phyloP scores from a whole-genome alignment of 2,113 vertebrate species.

The Okapia johnstoni region DNA sequence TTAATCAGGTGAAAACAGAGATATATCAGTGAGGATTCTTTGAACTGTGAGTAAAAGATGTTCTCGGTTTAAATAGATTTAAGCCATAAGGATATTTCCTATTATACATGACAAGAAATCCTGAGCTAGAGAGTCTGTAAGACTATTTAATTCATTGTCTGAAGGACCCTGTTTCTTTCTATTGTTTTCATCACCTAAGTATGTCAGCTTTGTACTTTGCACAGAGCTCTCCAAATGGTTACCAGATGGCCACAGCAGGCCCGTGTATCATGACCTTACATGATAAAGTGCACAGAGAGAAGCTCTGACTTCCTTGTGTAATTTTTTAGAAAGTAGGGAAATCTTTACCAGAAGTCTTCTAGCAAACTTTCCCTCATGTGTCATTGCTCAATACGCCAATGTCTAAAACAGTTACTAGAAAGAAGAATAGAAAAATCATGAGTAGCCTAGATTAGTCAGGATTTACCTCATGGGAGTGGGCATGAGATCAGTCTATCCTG shows the following conservation, averaged over 20 bases:
- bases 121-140: neutral
- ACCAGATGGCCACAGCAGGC: neutral
- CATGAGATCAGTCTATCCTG: neutral
- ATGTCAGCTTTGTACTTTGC: neutral
- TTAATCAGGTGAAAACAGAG: neutral
- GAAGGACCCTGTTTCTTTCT: neutral
- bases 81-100: neutral
- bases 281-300: neutral
- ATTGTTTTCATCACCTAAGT: neutral
- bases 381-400: neutral
- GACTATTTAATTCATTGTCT: neutral
- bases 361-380: neutral
- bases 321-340: neutral
- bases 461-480: neutral
- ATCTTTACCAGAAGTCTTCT: neutral
- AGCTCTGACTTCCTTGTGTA: neutral
- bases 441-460: neutral
- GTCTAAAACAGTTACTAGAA: neutral
- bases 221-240: neutral
- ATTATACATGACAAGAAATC: neutral
- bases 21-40: neutral
- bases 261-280: neutral
- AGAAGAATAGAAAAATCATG: neutral
- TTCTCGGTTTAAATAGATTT: neutral
- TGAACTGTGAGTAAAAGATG: neutral